A percentile compares a stretch with the other conserved stretches of the same genome.
Evolutionary conservation across 2,113 vertebrate genomes (phyloP).

Genomic region (Phyllostomus discolor): DNA sequence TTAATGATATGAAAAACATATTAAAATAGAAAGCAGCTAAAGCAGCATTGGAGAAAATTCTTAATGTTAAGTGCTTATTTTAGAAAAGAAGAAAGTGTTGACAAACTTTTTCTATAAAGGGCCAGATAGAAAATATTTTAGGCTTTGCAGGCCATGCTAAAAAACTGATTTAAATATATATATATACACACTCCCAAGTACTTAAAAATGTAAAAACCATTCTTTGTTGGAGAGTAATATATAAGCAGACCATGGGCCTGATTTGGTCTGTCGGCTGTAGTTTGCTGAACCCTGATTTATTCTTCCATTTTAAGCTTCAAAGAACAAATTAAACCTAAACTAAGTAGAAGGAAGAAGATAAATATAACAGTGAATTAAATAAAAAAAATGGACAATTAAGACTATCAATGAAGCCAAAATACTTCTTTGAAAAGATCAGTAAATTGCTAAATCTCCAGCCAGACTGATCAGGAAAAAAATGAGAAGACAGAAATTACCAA

Average conservation of each 20-base stretch:
- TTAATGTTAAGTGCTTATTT: neutral
- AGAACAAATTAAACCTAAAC: slow-evolving; percentile 8
- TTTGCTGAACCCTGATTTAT: neutral
- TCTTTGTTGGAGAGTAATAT: neutral
- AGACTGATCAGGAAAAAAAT: neutral
- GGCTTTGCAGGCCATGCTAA: neutral
- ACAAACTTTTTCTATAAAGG: neutral
- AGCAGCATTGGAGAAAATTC: neutral
- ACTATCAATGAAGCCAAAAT: neutral
- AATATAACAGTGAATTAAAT: neutral
- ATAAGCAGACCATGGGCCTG: neutral
- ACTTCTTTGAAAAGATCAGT: neutral
- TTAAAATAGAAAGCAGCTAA: neutral
- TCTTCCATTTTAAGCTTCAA: slow-evolving; percentile 23
- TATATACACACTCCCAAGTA: neutral
- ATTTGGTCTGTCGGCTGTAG: neutral
- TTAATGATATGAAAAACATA: neutral
- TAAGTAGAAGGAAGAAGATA: neutral
- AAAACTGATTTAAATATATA: neutral
- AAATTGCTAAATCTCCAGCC: neutral
- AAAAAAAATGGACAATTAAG: slow-evolving; percentile 8
- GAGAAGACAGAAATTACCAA: neutral
- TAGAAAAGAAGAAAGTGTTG: slow-evolving; percentile 16
- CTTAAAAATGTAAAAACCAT: neutral
- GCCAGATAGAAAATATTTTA: slow-evolving; percentile 20